These are phyloP conservation scores for Pocillopora damicornis DNA, from an alignment of 64 coral and sea anemone species.

Conservation along the genomic window DNA sequence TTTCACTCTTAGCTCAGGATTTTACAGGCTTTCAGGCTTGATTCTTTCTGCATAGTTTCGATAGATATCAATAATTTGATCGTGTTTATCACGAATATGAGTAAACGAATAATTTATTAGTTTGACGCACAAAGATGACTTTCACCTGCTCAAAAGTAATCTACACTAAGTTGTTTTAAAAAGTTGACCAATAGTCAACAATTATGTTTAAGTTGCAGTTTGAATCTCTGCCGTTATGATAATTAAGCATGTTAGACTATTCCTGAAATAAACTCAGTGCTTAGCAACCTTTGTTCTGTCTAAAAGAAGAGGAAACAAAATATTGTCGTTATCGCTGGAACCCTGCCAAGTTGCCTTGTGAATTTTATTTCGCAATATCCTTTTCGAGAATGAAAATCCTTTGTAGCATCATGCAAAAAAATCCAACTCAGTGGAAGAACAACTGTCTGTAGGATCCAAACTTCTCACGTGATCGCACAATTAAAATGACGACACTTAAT, in stretches of 20 bases:
- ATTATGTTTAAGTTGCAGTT: not conserved
- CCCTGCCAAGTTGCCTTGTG: too few relatives aligned
- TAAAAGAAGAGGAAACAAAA: not conserved
- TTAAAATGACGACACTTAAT: too few relatives aligned
- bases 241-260: not conserved
- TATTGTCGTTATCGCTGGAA: too few relatives aligned
- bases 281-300: not conserved
- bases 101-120: not conserved
- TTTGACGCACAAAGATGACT: not conserved
- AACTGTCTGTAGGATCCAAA: too few relatives aligned
- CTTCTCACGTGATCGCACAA: too few relatives aligned
- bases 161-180: not conserved
- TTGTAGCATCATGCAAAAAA: too few relatives aligned
- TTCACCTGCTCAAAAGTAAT: constrained; percentile 18
- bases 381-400: too few relatives aligned
- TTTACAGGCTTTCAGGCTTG: not conserved
- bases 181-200: not conserved
- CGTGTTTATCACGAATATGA: not conserved
- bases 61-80: not conserved
- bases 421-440: too few relatives aligned
- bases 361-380: too few relatives aligned
- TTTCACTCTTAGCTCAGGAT: too few relatives aligned
- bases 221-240: not conserved
- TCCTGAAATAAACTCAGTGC: not conserved
- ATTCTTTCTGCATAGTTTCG: not conserved